These are phyloP conservation scores for Congeria kusceri DNA, from an alignment of 2,888 invertebrate genomes.

Conservation along the genomic window DNA sequence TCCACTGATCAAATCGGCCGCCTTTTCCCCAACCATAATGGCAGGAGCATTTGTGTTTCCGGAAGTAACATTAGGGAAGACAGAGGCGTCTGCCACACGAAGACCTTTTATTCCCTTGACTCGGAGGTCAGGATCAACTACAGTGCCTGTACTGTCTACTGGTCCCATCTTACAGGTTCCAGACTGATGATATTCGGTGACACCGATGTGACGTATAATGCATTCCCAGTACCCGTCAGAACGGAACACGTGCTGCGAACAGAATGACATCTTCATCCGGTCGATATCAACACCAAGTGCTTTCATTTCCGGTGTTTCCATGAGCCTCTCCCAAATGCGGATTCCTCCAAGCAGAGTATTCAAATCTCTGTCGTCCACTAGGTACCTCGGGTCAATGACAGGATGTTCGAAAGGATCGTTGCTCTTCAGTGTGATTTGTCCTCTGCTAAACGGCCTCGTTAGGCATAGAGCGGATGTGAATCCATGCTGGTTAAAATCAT, in stretches of 20 bases:
- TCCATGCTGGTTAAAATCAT: slow-evolving; percentile 1
- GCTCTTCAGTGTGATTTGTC: slow-evolving; percentile 91
- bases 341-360: slow-evolving; percentile 49
- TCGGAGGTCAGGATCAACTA: slow-evolving; percentile 88
- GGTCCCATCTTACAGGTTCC: slow-evolving; percentile 91
- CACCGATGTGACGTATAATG: slow-evolving; percentile 33
- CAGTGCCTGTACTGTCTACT: slow-evolving; percentile 85
- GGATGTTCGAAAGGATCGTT: slow-evolving; percentile 92
- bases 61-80: slow-evolving; percentile 28
- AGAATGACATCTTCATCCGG: slow-evolving; percentile 35
- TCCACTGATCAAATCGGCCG: slow-evolving; percentile 37
- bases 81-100: slow-evolving; percentile 48
- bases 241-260: slow-evolving; percentile 33
- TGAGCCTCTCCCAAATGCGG: slow-evolving; percentile 31
- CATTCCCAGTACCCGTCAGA: slow-evolving; percentile 63
- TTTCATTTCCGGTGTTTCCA: slow-evolving; percentile 44
- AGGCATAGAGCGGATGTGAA: slow-evolving; percentile 18
- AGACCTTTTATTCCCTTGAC: slow-evolving; percentile 48
- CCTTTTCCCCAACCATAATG: slow-evolving; percentile 47
- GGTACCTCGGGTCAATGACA: slow-evolving; percentile 95
- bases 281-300: slow-evolving; percentile 39
- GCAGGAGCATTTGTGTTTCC: slow-evolving; percentile 41
- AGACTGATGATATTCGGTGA: slow-evolving; percentile 87
- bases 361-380: slow-evolving; percentile 88
- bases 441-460: slow-evolving; percentile 87